Conservation (phyloP, 2,113 vertebrate genomes). For the Chaenocephalus aceratus region DNA sequence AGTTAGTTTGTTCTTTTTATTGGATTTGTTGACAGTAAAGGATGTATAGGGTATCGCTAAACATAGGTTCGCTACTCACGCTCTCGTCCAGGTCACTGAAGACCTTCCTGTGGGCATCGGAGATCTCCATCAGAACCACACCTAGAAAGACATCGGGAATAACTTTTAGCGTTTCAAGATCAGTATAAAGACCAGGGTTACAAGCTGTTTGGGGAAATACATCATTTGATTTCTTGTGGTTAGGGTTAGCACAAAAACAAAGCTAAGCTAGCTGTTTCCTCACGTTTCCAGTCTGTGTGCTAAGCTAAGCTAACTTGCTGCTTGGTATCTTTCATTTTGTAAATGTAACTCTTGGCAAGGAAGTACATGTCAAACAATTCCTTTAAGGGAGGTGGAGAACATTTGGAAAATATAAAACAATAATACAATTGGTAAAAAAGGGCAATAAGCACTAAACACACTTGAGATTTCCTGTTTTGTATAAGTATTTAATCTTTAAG, state of each 20-base stretch:
- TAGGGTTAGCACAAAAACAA: neutral
- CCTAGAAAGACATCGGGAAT: slow-evolving; percentile 80
- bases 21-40: neutral
- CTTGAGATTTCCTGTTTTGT: neutral
- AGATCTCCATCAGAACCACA: slow-evolving; percentile 93
- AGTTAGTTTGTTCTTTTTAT: neutral
- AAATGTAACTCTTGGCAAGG: too few relatives aligned
- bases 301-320: neutral
- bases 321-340: neutral
- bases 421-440: too few relatives aligned
- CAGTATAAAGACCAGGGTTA: neutral
- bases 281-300: neutral
- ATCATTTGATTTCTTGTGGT: neutral
- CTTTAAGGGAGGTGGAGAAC: too few relatives aligned
- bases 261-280: neutral
- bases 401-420: too few relatives aligned
- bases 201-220: neutral
- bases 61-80: slow-evolving; percentile 81
- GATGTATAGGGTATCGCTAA: neutral
- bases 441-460: neutral
- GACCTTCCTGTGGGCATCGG: slow-evolving; percentile 91
- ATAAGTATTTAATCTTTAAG: slow-evolving; percentile 6
- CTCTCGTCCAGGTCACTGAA: slow-evolving; percentile 92
- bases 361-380: too few relatives aligned
- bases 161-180: neutral